Conservation (phyloP, 2,888 invertebrate genomes). For the Eulithis prunata region DNA sequence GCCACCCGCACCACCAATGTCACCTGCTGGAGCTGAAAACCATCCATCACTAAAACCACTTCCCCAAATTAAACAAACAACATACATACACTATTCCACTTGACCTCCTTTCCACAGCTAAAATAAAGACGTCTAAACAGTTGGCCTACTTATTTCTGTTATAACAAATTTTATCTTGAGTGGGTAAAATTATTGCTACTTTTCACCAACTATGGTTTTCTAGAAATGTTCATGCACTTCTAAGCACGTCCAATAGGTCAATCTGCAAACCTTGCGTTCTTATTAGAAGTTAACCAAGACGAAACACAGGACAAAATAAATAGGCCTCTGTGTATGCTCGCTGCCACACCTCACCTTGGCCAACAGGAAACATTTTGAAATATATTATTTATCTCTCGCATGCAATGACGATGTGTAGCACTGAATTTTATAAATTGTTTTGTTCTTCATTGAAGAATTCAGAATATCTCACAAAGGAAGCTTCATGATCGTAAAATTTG, state of each 20-base stretch:
- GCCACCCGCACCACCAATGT: constrained; percentile 62
- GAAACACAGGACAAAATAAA: constrained; percentile 9
- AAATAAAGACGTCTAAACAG: constrained; percentile 24
- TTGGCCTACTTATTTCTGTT: constrained; percentile 34
- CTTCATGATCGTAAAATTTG: constrained; percentile 19
- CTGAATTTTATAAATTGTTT: constrained; percentile 35
- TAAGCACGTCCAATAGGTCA: background rate
- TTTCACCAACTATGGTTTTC: background rate
- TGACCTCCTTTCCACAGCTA: constrained; percentile 22
- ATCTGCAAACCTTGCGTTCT: background rate
- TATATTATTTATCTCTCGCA: constrained; percentile 41
- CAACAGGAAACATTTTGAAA: constrained; percentile 44
- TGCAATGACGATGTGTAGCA: constrained; percentile 38
- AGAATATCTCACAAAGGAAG: constrained; percentile 42
- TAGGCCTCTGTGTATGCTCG: constrained; percentile 13
- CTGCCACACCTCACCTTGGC: constrained; percentile 43
- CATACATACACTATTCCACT: background rate
- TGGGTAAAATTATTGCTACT: constrained; percentile 14
- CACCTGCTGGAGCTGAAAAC: constrained; percentile 43
- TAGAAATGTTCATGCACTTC: background rate
- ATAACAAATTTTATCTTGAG: constrained; percentile 27
- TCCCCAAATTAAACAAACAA: background rate
- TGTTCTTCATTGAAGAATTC: constrained; percentile 38
- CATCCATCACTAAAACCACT: constrained; percentile 4
- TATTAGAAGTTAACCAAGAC: constrained; percentile 10